Evolutionary conservation across 2,888 invertebrate species (phyloP).

Genomic region (Nomada hirtipes): DNA sequence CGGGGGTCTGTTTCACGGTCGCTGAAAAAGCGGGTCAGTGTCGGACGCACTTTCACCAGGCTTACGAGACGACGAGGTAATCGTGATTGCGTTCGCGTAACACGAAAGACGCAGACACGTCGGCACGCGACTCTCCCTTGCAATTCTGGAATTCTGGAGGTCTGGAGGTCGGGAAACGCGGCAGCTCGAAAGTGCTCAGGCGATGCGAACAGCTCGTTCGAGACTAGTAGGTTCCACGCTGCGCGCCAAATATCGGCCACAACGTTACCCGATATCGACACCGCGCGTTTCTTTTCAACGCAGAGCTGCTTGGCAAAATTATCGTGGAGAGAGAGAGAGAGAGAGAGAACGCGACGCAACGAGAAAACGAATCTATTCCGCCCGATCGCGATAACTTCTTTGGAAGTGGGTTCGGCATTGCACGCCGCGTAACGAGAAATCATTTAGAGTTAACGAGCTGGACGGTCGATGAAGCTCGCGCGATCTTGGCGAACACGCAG

Average conservation of each 20-base stretch:
- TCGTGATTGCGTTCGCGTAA: conserved; percentile 51
- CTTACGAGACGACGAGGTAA: conserved; percentile 54
- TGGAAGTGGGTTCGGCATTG: background rate
- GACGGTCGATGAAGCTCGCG: conserved; percentile 48
- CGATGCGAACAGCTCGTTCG: background rate
- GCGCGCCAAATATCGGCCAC: too few relatives aligned
- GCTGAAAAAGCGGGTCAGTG: conserved; percentile 67
- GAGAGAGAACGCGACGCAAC: background rate
- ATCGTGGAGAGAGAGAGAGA: too few relatives aligned
- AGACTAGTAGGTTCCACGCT: too few relatives aligned
- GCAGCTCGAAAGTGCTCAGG: too few relatives aligned
- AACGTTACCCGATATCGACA: background rate
- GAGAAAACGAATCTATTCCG: too few relatives aligned
- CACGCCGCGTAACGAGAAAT: conserved; percentile 51
- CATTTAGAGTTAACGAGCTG: conserved; percentile 56
- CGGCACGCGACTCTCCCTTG: background rate
- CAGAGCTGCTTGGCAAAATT: background rate
- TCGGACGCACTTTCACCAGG: conserved; percentile 63
- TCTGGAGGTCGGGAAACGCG: too few relatives aligned
- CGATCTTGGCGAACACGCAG: background rate
- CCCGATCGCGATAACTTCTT: too few relatives aligned
- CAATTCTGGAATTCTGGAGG: too few relatives aligned
- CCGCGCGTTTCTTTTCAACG: background rate
- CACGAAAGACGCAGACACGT: conserved; percentile 39
- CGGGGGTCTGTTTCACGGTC: conserved; percentile 59